These are phyloP conservation scores for Siniperca obscura DNA, from an alignment of 2,797 vertebrate genomes.

Conservation along the genomic window DNA sequence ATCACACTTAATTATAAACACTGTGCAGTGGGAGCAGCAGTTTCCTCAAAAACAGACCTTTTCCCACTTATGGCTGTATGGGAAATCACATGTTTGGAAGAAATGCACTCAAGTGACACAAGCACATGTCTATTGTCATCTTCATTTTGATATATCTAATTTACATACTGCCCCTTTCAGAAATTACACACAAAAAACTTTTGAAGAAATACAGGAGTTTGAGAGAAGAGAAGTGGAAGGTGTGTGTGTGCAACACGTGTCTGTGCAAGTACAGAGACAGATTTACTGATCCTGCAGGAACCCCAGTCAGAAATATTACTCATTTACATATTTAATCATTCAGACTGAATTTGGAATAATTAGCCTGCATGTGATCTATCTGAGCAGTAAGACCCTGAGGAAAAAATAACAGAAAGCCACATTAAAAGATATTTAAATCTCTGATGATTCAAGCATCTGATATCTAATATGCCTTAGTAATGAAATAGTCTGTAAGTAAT, in stretches of 20 bases:
- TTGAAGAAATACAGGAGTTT: not conserved
- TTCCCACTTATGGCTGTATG: slow-evolving; percentile 57
- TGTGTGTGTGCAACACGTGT: slow-evolving; percentile 10
- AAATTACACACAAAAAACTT: slow-evolving; percentile 25
- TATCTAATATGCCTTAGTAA: slow-evolving; percentile 33
- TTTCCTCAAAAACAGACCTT: slow-evolving; percentile 50
- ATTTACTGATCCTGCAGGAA: slow-evolving; percentile 24
- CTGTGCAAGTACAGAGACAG: slow-evolving; percentile 3
- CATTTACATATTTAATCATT: slow-evolving; percentile 55
- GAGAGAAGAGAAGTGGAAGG: slow-evolving; percentile 1
- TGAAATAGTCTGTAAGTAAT: slow-evolving; percentile 11
- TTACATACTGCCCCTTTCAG: slow-evolving; percentile 22
- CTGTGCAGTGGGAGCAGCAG: slow-evolving; percentile 50
- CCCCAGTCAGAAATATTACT: slow-evolving; percentile 43
- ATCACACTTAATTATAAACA: slow-evolving; percentile 77
- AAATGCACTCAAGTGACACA: slow-evolving; percentile 37
- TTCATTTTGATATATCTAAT: slow-evolving; percentile 34
- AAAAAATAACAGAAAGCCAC: slow-evolving; percentile 43
- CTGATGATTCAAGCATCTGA: slow-evolving; percentile 35
- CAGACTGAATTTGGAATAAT: slow-evolving; percentile 42
- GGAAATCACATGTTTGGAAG: slow-evolving; percentile 43
- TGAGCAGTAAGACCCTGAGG: slow-evolving; percentile 30
- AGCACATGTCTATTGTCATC: slow-evolving; percentile 34
- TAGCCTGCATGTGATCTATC: slow-evolving; percentile 27
- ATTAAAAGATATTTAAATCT: slow-evolving; percentile 51